Base-by-base conservation (phyloP, 2,797 vertebrate species). In the Alauda arvensis region DNA sequence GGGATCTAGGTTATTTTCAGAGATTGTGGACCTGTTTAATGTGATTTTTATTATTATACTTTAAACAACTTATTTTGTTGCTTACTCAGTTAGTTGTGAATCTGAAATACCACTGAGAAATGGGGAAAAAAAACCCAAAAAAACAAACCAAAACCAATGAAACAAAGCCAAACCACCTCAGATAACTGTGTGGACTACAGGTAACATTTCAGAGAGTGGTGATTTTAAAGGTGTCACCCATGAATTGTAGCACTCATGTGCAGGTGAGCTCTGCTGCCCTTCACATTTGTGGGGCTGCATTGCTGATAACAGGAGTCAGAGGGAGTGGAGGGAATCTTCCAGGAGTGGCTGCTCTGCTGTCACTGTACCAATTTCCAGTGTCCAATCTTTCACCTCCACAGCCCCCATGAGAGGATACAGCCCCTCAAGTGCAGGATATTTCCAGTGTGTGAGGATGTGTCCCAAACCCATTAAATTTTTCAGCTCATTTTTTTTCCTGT, bases 1-100 rank as follows among this genome's bases (percentile, higher is more conserved):
- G 84, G 65, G 76, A 40, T 18, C 18, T 6, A 20, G 14, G 40
- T 82, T 90, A 66, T 85, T 88, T 93, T 76, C 74, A 78, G 85
- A 74, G 91, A 85, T 87, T 57, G 51, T 17, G 6, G 33, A 83
- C 42, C 28, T 62, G 8, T 81, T 90, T 60, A 76, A 62, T 83
- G 31, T 1, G 1, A 20, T 77, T 85, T 89, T 85, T 88, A 33
- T 91, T 91, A 52, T 83, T 76, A 34, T 37, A 37, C 31, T 71
- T 90, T 34, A 46, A 78, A 75, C 51, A 67, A 72, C 37, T 65
- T 60, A 12, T 28, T 75, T 81, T 80, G 10, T 77, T 71, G 66
- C 74, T 63, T 81, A 75, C 39, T 83, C 16, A 17, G 34, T 74
- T 66, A 26, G 23, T 62, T 86, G 52, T 53, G 52, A 83, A 75